A percentile compares a stretch with the other conserved stretches of the same genome.
These are phyloP conservation scores for Cydia strobilella DNA, from an alignment of 1,140 invertebrate genomes.

Conservation along the genomic window DNA sequence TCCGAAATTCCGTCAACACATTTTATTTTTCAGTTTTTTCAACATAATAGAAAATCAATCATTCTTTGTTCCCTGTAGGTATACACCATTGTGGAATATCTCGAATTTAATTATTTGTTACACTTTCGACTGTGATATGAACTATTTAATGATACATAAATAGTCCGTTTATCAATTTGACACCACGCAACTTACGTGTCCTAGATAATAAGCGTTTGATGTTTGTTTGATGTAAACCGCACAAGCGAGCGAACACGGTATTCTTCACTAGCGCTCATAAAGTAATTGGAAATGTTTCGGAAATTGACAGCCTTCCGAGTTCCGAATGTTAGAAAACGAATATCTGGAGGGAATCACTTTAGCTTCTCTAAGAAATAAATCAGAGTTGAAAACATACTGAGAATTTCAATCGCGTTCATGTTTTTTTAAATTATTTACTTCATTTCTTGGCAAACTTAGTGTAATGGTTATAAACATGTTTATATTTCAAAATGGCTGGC, in stretches of 20 bases:
- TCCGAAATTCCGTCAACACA: neutral
- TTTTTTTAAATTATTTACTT: neutral
- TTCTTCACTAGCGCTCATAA: neutral
- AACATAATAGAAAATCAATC: neutral
- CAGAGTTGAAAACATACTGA: neutral
- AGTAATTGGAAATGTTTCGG: neutral
- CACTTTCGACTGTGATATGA: no score
- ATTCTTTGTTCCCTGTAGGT: neutral
- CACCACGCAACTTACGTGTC: conserved; percentile 23
- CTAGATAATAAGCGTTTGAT: conserved; percentile 4
- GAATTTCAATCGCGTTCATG: no score
- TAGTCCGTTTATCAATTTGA: neutral
- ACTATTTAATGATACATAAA: neutral
- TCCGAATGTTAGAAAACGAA: no score
- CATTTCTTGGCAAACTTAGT: neutral
- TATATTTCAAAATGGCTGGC: neutral
- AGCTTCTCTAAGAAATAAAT: neutral
- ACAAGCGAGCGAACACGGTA: neutral
- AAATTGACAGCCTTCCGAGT: no score
- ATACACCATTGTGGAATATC: neutral
- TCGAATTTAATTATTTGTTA: no score
- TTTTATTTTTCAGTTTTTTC: conserved; percentile 6
- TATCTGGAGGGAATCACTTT: no score
- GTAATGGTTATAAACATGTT: neutral
- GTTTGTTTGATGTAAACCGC: neutral